A percentile compares a stretch with the other conserved stretches of the same genome.
phyloP scores from a whole-genome alignment of 2,113 vertebrate genomes.

The Pampusana beccarii region DNA sequence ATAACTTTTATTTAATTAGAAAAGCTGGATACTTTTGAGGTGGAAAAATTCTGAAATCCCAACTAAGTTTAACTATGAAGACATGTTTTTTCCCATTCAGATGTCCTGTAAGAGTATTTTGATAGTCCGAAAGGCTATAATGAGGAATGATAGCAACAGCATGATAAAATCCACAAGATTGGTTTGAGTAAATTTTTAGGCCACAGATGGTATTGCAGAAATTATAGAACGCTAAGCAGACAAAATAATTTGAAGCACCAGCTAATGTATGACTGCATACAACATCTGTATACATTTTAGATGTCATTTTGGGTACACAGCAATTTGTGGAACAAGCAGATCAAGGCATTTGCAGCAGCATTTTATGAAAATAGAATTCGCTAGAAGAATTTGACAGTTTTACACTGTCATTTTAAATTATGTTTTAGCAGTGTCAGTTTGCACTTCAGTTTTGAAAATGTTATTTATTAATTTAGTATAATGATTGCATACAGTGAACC shows the following conservation, averaged over 20 bases:
- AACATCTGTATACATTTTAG: slow-evolving; percentile 21
- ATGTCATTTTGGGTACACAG: slow-evolving; percentile 9
- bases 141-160: not conserved
- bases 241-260: slow-evolving; percentile 4
- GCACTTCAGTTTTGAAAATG: not conserved
- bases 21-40: not conserved
- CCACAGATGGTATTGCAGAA: not conserved
- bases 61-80: not conserved
- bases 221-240: not conserved
- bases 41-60: not conserved
- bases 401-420: slow-evolving; percentile 24
- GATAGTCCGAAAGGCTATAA: not conserved
- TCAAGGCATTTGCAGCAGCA: not conserved
- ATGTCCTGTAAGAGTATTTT: not conserved
- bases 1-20: not conserved
- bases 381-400: slow-evolving; percentile 10
- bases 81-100: not conserved
- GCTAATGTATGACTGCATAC: not conserved
- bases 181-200: not conserved
- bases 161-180: not conserved
- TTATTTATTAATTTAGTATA: slow-evolving; percentile 34
- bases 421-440: not conserved
- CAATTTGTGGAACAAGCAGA: slow-evolving; percentile 42
- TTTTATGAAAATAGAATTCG: slow-evolving; percentile 9
- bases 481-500: not conserved